Evolutionary conservation across 2,113 vertebrate species (phyloP), one percentile per base, ranked within the genome.

Genomic region (Tachysurus fulvidraco): DNA sequence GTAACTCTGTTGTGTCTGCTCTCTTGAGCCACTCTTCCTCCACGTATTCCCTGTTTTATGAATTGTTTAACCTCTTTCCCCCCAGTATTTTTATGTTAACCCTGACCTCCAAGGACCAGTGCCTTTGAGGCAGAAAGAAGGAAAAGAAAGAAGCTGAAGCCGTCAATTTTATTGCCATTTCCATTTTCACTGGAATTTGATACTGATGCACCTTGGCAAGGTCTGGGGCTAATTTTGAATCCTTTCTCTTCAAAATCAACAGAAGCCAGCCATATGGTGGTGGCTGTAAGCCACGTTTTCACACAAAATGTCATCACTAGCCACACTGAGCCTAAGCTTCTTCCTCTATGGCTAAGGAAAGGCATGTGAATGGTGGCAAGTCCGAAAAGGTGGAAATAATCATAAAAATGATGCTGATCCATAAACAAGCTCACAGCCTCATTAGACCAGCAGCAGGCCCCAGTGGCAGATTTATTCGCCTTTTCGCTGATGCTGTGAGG

Each of bases 351-450:
- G 91, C 95, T 94, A 94, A 95, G 94, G 95, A 94, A 96, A 96
- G 91, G 88, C 83, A 77, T 88, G 89, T 80, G 84, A 73, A 84
- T 89, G 88, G 89, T 94, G 96, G 82, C 81, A 79, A 89, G 96
- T 92, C 95, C 93, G 93, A 96, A 96, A 96, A 95, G 94, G 95
- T 96, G 96, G 95, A 97, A 96, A 96, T 97, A 97, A 97, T 97
- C 96, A 96, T 95, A 97, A 96, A 96, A 97, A 97, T 96, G 96
- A 96, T 96, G 95, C 94, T 94, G 94, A 95, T 96, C 95, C 96
- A 96, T 96, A 96, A 97, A 96, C 96, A 96, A 96, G 95, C 95
- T 96, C 95, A 96, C 95, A 96, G 96, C 95, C 97, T 99, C 97
- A 99, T 98, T 98, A 99, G 96, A 94, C 95, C 95, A 95, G 96